phyloP scores from a whole-genome alignment of 2,888 invertebrate genomes.

The Ennomos quercinarius region DNA sequence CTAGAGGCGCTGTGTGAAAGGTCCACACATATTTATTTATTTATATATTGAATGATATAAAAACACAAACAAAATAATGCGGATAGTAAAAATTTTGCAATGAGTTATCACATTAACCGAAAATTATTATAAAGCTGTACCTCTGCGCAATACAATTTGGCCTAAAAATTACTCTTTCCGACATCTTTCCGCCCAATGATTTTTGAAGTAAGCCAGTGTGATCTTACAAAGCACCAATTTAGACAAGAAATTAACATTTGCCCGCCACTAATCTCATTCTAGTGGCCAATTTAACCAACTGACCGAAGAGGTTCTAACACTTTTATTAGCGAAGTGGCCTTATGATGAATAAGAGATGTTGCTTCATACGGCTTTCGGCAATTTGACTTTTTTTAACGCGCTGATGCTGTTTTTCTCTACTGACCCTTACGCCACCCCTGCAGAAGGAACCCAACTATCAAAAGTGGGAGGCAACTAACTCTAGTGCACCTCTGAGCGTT shows the following conservation, averaged over 20 bases:
- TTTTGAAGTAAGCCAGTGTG: slow-evolving; percentile 49
- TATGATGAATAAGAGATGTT: too few relatives aligned
- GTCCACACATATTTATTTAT: too few relatives aligned
- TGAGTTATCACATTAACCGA: background rate
- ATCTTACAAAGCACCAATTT: slow-evolving; percentile 39
- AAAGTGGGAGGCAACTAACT: too few relatives aligned
- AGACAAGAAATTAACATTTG: slow-evolving; percentile 49
- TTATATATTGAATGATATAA: too few relatives aligned
- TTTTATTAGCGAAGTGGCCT: background rate
- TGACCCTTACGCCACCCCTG: too few relatives aligned
- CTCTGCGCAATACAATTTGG: background rate
- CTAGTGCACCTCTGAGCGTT: too few relatives aligned
- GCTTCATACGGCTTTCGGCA: too few relatives aligned
- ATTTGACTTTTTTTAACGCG: too few relatives aligned
- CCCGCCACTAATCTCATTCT: slow-evolving; percentile 35
- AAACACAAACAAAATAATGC: background rate
- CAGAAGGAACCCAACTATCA: too few relatives aligned
- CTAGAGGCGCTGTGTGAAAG: too few relatives aligned
- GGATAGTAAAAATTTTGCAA: background rate
- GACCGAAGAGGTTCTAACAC: slow-evolving; percentile 43
- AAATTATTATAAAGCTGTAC: background rate
- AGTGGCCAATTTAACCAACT: slow-evolving; percentile 48
- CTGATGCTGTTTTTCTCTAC: too few relatives aligned
- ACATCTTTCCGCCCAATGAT: slow-evolving; percentile 33
- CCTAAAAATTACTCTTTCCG: slow-evolving; percentile 33